Base-by-base conservation (phyloP, 2,113 vertebrate genomes). In the Ailurus styani region DNA sequence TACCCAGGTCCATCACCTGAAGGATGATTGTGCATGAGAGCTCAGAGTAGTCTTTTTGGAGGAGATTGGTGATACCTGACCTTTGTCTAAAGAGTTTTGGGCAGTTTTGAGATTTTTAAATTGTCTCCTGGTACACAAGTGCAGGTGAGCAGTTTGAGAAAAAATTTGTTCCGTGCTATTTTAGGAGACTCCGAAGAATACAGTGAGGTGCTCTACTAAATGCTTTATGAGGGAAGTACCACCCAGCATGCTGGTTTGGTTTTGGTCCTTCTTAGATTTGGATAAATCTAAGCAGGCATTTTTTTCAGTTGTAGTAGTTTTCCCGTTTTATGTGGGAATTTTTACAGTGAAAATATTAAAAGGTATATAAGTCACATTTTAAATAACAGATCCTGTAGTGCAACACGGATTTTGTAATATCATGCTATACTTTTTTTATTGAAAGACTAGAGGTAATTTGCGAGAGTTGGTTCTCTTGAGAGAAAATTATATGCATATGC, bases 401-500 rank as follows among this genome's bases (percentile, higher is more conserved):
- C 31, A n/a, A 6, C 15, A 68, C 10, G 42, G 1, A 18, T 47
- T 95, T 96, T 73, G 57, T 86, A 52, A 37, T 64, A 68, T 64
- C 7, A 73, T n/a, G 13, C 12, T 77, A 68, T 57, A 11, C 40
- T 92, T 64, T 57, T 25, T 90, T 90, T 52, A 87, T 52, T n/a
- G 70, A 91, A 86, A 96, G 75, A 50, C 64, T 55, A 55, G 57
- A 75, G 50, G 37, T 87, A 27, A 17, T 87, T 91, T 57, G 11
- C 62, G 73, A 82, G 40, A 47, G 47, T 66, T 93, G 45, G 40
- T 60, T 72, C 60, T 93, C 57, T 47, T 82, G 82, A 91, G 96
- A 72, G 21, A 97, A 83, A 83, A 89, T 31, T 83, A 45, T 64
- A 23, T 73, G 18, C 82, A n/a, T 21, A 10, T 52, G 10, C 27